Evolutionary conservation across 2,888 invertebrate species (phyloP).

Genomic region (Scaptomyza caliginosa): DNA sequence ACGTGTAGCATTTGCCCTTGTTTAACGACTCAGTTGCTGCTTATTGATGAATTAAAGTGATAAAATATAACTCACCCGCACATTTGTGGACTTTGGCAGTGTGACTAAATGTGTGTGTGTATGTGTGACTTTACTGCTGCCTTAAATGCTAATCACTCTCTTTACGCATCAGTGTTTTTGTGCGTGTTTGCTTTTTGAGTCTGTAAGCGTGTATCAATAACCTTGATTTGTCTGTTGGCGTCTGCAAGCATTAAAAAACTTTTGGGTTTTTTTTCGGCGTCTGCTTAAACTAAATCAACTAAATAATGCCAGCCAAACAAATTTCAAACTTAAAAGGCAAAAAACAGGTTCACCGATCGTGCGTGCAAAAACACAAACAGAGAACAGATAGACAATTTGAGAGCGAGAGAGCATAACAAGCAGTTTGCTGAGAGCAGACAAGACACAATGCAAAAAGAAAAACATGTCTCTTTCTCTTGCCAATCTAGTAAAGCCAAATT

Average conservation of each 20-base stretch:
- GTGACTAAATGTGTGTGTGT: constrained; percentile 26
- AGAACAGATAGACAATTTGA: constrained; percentile 1
- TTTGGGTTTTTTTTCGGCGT: constrained; percentile 14
- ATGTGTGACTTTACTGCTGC: background rate
- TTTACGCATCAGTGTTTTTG: background rate
- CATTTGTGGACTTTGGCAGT: constrained; percentile 38
- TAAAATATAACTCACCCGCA: constrained; percentile 37
- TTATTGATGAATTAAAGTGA: constrained; percentile 20
- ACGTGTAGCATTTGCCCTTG: constrained; percentile 27
- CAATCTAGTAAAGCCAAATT: constrained; percentile 21
- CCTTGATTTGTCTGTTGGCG: constrained; percentile 54
- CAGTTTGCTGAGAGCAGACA: background rate
- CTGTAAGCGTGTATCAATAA: constrained; percentile 30
- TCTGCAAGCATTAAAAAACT: constrained; percentile 7
- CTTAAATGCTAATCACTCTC: constrained; percentile 5
- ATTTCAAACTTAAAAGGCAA: constrained; percentile 17
- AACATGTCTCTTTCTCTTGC: constrained; percentile 3
- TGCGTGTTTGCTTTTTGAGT: constrained; percentile 1
- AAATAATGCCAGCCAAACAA: constrained; percentile 26
- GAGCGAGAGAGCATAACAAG: background rate
- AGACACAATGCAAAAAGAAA: background rate
- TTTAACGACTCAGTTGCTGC: constrained; percentile 34
- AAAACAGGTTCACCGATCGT: constrained; percentile 43
- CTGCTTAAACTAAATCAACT: constrained; percentile 17
- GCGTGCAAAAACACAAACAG: constrained; percentile 52